Evolutionary conservation across 2,888 invertebrate genomes (phyloP).

Genomic region (Spodoptera exigua): DNA sequence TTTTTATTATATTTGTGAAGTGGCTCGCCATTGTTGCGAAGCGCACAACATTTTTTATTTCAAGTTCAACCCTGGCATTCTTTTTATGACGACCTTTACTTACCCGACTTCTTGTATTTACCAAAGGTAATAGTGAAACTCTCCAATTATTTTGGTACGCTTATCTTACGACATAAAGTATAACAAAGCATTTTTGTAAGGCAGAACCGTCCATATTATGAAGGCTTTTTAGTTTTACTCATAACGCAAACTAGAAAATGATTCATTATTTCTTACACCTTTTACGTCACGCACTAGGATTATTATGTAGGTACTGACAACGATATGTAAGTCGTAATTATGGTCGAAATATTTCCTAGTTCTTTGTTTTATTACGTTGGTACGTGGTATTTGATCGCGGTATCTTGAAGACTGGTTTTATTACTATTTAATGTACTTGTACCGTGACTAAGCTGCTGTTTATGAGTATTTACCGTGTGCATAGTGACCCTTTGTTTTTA

Average conservation of each 20-base stretch:
- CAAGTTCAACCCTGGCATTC: not conserved
- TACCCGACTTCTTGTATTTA: too few relatives aligned
- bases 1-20: constrained; percentile 19
- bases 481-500: constrained; percentile 30
- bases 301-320: constrained; percentile 18
- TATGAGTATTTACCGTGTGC: constrained; percentile 3
- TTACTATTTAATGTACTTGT: constrained; percentile 20
- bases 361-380: constrained; percentile 48
- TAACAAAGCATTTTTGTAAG: too few relatives aligned
- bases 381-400: constrained; percentile 32
- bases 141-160: too few relatives aligned
- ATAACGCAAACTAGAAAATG: not conserved
- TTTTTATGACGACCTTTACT: not conserved
- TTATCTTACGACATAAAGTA: too few relatives aligned
- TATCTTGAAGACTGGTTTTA: constrained; percentile 35
- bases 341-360: constrained; percentile 55
- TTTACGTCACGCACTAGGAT: constrained; percentile 24
- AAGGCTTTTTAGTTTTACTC: too few relatives aligned
- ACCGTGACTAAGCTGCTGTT: constrained; percentile 44
- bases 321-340: constrained; percentile 15
- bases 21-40: constrained; percentile 2
- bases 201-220: too few relatives aligned
- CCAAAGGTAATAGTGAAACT: too few relatives aligned
- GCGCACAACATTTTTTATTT: not conserved
- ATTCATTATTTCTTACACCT: constrained; percentile 7